phyloP scores from a whole-genome alignment of 2,113 vertebrate species.

The Saguinus midas region DNA sequence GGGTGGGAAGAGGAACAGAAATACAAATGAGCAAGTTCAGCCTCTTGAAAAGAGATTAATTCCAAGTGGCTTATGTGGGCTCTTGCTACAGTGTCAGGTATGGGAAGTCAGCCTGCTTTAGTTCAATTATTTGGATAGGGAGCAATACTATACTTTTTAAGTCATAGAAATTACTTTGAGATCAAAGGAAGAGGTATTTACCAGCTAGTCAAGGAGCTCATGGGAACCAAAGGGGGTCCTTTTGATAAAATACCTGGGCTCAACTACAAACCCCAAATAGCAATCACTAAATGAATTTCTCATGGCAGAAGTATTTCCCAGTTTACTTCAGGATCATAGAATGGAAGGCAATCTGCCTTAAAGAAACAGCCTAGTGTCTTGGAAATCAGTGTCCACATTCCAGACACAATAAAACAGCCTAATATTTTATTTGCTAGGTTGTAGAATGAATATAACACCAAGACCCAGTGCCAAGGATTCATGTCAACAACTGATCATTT shows the following conservation, averaged over 20 bases:
- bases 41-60: constrained; percentile 36
- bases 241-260: neutral
- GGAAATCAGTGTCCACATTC: neutral
- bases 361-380: neutral
- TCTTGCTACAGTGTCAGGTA: neutral
- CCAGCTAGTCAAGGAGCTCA: neutral
- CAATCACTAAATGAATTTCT: neutral
- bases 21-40: constrained; percentile 56
- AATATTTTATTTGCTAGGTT: neutral
- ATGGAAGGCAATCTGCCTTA: neutral
- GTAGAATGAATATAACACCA: neutral
- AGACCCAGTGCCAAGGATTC: neutral
- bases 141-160: neutral
- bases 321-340: neutral
- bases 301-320: neutral
- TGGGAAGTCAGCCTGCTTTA: constrained; percentile 31
- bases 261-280: neutral
- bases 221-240: neutral
- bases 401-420: neutral
- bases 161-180: neutral
- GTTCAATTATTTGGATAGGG: neutral
- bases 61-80: constrained; percentile 43
- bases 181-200: neutral
- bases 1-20: constrained; percentile 67
- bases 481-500: neutral